A percentile compares a stretch with the other conserved stretches of the same genome.
Conservation (phyloP, 2,797 vertebrate species). For the Peromyscus melanophrys region DNA sequence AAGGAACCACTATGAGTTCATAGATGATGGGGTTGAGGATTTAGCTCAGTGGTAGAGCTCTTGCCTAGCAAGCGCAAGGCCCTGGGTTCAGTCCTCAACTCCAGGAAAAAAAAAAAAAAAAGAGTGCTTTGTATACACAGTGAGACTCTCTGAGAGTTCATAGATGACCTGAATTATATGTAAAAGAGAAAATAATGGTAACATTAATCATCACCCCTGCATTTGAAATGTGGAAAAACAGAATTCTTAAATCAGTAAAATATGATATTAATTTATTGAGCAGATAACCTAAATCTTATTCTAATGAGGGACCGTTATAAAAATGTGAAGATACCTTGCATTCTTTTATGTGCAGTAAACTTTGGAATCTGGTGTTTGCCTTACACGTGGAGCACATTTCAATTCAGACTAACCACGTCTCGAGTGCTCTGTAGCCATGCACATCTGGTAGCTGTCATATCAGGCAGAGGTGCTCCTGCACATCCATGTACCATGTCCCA, state of each 20-base stretch:
- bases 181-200: neutral
- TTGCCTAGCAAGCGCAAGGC: too few relatives aligned
- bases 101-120: too few relatives aligned
- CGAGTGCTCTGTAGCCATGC: neutral
- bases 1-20: neutral
- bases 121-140: too few relatives aligned
- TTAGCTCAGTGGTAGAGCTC: too few relatives aligned
- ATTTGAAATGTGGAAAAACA: neutral
- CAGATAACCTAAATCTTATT: neutral
- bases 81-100: too few relatives aligned
- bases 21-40: too few relatives aligned
- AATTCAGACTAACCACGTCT: neutral
- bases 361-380: neutral
- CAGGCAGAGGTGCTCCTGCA: neutral
- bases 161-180: neutral
- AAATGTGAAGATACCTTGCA: conserved; percentile 9
- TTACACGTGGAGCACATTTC: neutral
- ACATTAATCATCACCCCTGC: neutral
- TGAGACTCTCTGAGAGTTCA: neutral
- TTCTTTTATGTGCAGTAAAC: neutral
- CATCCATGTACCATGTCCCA: neutral
- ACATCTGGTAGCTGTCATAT: neutral
- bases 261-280: conserved; percentile 12
- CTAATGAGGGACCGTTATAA: conserved; percentile 6
- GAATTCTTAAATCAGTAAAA: neutral